Conservation (phyloP, 2,797 vertebrate genomes). For the Pteronotus mesoamericanus region DNA sequence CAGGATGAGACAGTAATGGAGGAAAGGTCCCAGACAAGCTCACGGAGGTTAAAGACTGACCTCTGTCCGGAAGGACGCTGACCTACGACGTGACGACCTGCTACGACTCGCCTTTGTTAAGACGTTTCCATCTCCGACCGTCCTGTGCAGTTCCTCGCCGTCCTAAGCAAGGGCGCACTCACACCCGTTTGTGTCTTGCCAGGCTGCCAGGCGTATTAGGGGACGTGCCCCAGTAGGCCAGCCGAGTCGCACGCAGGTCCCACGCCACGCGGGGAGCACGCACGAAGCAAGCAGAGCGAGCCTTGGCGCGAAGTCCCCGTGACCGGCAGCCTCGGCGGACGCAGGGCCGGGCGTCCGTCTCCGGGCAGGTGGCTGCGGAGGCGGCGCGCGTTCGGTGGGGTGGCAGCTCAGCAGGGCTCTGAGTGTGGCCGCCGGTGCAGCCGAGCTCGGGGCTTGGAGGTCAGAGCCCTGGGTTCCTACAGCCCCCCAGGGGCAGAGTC, state of each 20-base stretch:
- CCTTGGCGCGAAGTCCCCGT: fast-evolving
- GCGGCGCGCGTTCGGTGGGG: neutral
- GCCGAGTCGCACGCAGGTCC: neutral
- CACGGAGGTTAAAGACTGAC: neutral
- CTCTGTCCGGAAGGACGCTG: neutral
- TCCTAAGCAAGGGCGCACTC: neutral
- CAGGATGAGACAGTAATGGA: neutral
- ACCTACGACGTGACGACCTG: neutral
- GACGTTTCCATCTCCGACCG: neutral
- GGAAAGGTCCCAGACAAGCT: neutral
- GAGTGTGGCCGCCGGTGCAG: neutral
- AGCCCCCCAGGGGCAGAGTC: too few relatives aligned
- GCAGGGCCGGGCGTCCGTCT: neutral
- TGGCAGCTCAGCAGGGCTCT: neutral
- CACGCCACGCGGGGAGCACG: neutral
- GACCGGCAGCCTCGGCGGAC: neutral
- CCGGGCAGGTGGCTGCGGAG: neutral
- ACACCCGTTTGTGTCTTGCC: neutral
- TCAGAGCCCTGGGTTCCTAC: too few relatives aligned
- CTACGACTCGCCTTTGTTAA: neutral
- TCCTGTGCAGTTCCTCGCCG: too few relatives aligned
- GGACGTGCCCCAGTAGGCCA: neutral
- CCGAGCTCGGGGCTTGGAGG: too few relatives aligned
- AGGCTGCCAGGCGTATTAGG: neutral
- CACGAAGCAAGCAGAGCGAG: neutral